Evolutionary conservation across 2,888 invertebrate species (phyloP).

Genomic region (Cataglyphis altisquamis): DNA sequence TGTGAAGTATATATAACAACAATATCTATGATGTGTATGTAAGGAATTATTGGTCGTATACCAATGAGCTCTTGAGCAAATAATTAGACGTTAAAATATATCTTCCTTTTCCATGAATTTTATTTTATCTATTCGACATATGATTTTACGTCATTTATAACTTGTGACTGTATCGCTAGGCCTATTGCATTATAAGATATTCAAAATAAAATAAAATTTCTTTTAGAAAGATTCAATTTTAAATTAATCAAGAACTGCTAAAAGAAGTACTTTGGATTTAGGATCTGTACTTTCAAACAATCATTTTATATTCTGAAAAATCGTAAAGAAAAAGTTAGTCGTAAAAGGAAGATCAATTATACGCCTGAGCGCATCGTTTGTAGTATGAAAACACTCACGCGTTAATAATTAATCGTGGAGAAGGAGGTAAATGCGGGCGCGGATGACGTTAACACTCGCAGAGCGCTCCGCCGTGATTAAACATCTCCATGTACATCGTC

Average conservation of each 20-base stretch:
- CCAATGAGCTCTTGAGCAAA: slow-evolving; percentile 46
- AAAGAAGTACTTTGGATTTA: background rate
- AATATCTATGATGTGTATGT: slow-evolving; percentile 11
- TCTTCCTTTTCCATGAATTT: background rate
- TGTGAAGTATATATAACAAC: slow-evolving; percentile 24
- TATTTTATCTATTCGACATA: background rate
- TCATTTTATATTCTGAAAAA: background rate
- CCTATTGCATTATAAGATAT: background rate
- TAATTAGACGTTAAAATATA: slow-evolving; percentile 9
- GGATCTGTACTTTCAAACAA: background rate
- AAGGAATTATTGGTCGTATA: slow-evolving; percentile 8
- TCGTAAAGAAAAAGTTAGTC: background rate
- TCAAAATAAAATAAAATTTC: slow-evolving; percentile 8
- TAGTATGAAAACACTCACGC: slow-evolving; percentile 4
- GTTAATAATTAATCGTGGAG: slow-evolving; percentile 41
- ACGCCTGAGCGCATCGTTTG: background rate
- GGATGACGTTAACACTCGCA: slow-evolving; percentile 41
- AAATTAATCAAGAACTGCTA: background rate
- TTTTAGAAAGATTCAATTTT: background rate
- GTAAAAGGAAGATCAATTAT: background rate
- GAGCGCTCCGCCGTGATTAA: slow-evolving; percentile 33
- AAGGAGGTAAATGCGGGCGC: slow-evolving; percentile 26
- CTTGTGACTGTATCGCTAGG: background rate
- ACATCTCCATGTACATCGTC: slow-evolving; percentile 40
- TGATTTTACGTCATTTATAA: background rate